Conservation (phyloP, 2,888 invertebrate genomes). For the Stenichneumon culpator region DNA sequence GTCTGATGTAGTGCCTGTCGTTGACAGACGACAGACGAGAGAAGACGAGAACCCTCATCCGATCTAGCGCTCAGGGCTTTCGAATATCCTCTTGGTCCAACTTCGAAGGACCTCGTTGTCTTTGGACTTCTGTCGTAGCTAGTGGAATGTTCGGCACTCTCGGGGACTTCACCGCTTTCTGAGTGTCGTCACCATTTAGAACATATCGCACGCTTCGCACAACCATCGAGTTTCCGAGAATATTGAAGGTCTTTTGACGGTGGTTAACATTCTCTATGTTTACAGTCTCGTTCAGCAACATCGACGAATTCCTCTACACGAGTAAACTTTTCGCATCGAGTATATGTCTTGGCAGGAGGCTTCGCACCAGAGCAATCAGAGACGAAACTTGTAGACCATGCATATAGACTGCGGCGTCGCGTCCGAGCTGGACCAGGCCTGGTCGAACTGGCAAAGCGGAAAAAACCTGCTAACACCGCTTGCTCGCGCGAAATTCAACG, state of each 20-base stretch:
- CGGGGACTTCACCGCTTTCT: slow-evolving; percentile 32
- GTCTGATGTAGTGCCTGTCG: slow-evolving; percentile 76
- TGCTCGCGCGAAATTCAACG: slow-evolving; percentile 24
- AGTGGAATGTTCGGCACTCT: slow-evolving; percentile 59
- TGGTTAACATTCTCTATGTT: background rate
- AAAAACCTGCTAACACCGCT: background rate
- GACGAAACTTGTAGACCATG: background rate
- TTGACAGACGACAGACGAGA: slow-evolving; percentile 75
- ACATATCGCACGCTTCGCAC: slow-evolving; percentile 26
- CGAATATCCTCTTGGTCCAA: slow-evolving; percentile 65
- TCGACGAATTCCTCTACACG: background rate
- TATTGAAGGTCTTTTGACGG: background rate
- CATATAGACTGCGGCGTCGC: background rate
- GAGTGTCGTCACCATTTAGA: slow-evolving; percentile 30
- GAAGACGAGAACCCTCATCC: slow-evolving; percentile 74
- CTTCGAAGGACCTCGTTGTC: slow-evolving; percentile 68
- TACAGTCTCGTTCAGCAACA: background rate
- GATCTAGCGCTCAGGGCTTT: slow-evolving; percentile 63
- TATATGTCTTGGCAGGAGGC: background rate
- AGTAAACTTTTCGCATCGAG: background rate
- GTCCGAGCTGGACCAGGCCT: background rate
- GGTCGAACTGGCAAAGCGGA: slow-evolving; percentile 1
- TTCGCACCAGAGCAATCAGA: slow-evolving; percentile 5
- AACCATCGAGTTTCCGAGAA: background rate
- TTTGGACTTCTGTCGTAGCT: slow-evolving; percentile 55